Percentiles rank a stretch among this genome's conserved stretches.
phyloP scores from a whole-genome alignment of 2,113 vertebrate species.

The Odobenus rosmarus region DNA sequence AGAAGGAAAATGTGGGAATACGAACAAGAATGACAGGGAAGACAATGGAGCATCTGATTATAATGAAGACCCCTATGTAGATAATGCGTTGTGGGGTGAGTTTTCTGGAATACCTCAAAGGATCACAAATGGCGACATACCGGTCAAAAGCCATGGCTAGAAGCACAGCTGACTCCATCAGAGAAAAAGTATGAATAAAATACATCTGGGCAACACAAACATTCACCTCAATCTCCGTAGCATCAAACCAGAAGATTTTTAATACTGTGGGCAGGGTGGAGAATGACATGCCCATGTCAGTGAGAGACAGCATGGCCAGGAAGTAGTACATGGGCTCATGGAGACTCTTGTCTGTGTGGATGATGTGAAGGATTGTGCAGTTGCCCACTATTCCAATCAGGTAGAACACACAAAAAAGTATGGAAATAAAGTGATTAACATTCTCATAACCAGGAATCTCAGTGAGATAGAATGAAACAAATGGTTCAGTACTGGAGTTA shows the following conservation, averaged over 20 bases:
- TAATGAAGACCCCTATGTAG: neutral
- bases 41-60: neutral
- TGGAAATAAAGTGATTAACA: neutral
- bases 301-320: neutral
- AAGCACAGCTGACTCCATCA: slow-evolving; percentile 60
- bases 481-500: neutral
- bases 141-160: slow-evolving; percentile 68
- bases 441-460: neutral
- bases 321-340: slow-evolving; percentile 10
- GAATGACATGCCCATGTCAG: neutral
- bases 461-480: neutral
- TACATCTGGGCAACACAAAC: slow-evolving; percentile 67
- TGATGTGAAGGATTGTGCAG: neutral
- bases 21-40: neutral
- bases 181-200: slow-evolving; percentile 59
- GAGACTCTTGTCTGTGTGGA: neutral
- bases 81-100: neutral
- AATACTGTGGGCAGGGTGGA: neutral
- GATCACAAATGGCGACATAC: slow-evolving; percentile 1
- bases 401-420: slow-evolving; percentile 49
- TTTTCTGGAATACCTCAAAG: neutral
- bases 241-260: slow-evolving; percentile 25
- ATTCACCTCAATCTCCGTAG: slow-evolving; percentile 16
- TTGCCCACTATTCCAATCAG: slow-evolving; percentile 7
- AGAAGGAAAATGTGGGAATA: slow-evolving; percentile 39